Evolutionary conservation across 2,113 vertebrate genomes (phyloP).

Genomic region (Petrocephalus zakoni): DNA sequence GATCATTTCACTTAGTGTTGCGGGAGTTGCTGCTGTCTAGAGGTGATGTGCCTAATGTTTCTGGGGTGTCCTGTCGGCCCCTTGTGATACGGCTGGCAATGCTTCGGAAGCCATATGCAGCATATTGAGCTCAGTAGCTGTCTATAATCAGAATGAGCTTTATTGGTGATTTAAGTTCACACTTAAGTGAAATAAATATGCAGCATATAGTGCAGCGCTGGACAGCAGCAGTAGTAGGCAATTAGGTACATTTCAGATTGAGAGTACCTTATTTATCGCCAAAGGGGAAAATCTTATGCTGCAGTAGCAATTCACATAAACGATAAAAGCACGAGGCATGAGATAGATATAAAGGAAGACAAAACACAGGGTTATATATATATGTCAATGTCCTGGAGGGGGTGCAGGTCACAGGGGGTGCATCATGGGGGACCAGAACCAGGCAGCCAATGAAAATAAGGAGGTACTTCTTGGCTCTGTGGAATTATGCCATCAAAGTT

Average conservation of each 20-base stretch:
- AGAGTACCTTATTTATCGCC: background rate
- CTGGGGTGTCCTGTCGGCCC: background rate
- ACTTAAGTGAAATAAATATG: background rate
- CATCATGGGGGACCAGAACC: background rate
- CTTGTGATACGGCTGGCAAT: background rate
- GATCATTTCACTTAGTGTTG: background rate
- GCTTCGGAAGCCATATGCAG: background rate
- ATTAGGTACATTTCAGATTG: background rate
- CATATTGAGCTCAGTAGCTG: background rate
- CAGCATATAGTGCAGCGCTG: background rate
- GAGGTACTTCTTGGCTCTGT: background rate
- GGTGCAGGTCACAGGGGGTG: background rate
- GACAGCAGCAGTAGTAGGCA: background rate
- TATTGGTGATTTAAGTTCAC: background rate
- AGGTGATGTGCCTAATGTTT: background rate
- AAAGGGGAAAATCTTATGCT: background rate
- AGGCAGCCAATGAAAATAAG: background rate
- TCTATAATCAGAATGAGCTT: background rate
- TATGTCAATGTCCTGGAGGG: background rate
- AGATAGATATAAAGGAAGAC: background rate
- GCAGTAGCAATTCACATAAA: background rate
- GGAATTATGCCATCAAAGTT: background rate
- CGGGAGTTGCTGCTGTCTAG: background rate
- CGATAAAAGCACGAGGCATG: background rate
- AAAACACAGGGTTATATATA: background rate